Conservation (phyloP, 2,797 vertebrate species). For the Gallinago stenura region DNA sequence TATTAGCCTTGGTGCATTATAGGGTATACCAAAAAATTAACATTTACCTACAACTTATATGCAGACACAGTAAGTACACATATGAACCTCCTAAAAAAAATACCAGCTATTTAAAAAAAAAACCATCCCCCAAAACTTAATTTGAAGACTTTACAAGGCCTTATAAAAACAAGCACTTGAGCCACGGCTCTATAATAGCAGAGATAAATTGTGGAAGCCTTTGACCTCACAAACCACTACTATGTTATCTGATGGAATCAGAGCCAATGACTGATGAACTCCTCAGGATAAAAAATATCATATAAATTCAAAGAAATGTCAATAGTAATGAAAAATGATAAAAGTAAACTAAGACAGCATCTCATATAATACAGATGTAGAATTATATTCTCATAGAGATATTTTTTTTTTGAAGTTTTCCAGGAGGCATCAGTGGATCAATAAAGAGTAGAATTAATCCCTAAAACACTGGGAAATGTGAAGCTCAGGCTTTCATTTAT, state of each 20-base stretch:
- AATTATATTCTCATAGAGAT: constrained; percentile 1
- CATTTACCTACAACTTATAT: neutral
- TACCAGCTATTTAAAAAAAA: neutral
- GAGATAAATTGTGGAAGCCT: neutral
- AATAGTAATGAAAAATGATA: neutral
- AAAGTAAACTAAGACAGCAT: neutral
- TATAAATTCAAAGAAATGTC: neutral
- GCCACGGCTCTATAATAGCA: neutral
- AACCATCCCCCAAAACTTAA: neutral
- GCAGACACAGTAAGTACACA: neutral
- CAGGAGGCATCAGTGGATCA: neutral
- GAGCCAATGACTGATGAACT: neutral
- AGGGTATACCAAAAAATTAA: neutral
- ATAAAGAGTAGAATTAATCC: constrained; percentile 61
- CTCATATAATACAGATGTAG: neutral
- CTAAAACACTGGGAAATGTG: constrained; percentile 61
- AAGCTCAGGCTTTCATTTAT: constrained; percentile 58
- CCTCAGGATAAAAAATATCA: neutral
- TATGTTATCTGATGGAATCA: neutral
- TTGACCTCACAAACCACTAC: neutral
- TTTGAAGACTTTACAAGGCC: neutral
- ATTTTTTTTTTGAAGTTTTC: neutral
- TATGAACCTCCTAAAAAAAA: neutral
- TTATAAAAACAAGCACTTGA: neutral
- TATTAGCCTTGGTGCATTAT: neutral